These are phyloP conservation scores for Chrysolina americana DNA, from an alignment of 2,888 invertebrate species.

Conservation along the genomic window DNA sequence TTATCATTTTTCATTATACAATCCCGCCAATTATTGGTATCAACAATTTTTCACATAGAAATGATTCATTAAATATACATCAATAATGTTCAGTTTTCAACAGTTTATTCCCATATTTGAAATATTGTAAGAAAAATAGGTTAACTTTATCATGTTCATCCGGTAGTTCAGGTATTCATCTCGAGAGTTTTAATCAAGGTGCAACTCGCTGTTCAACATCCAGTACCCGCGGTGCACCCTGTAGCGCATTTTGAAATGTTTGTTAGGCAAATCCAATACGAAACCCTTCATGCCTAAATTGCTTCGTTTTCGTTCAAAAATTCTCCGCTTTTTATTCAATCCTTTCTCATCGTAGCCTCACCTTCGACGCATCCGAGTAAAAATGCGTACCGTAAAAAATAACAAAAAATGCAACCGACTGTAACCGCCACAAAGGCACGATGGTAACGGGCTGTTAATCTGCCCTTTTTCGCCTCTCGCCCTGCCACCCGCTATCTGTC, in stretches of 20 bases:
- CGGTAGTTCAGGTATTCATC: no score
- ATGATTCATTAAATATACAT: no score
- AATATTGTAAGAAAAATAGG: no score
- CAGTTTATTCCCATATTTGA: no score
- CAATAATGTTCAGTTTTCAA: no score
- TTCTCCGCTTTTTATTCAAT: conserved; percentile 2
- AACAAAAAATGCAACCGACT: conserved; percentile 28
- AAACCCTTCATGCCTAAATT: conserved; percentile 10
- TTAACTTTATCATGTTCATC: no score
- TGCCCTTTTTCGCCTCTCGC: conserved; percentile 26
- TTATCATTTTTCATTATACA: no score
- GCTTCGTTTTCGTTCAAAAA: neutral
- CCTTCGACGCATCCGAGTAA: conserved; percentile 6
- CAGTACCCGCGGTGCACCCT: conserved; percentile 2
- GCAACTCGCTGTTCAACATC: neutral
- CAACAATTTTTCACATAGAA: no score
- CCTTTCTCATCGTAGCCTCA: conserved; percentile 3
- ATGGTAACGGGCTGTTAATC: conserved; percentile 26
- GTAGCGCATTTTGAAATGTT: conserved; percentile 6
- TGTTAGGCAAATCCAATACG: neutral
- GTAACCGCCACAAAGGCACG: conserved; percentile 28
- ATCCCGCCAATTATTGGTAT: no score
- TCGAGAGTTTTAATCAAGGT: no score
- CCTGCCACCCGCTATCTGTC: conserved; percentile 26
- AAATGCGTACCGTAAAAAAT: conserved; percentile 26